A percentile compares a stretch with the other conserved stretches of the same genome.
Conservation (phyloP, 2,113 vertebrate genomes). For the Scomber scombrus region DNA sequence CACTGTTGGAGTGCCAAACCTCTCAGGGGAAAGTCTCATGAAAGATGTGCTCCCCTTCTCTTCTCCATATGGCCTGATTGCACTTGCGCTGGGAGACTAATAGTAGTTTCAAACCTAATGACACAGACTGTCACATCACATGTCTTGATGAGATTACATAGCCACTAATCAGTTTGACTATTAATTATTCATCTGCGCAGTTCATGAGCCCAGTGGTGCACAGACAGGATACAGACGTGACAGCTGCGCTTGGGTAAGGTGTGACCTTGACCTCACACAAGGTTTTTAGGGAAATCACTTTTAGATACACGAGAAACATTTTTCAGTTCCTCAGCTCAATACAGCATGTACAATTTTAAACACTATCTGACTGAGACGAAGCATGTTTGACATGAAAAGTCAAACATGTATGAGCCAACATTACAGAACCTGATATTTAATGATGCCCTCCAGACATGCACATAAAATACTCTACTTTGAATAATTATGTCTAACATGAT, state of each 20-base stretch:
- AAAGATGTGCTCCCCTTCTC: background rate
- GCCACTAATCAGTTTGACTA: slow-evolving; percentile 30
- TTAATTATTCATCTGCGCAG: slow-evolving; percentile 38
- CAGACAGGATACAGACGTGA: background rate
- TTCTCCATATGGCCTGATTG: slow-evolving; percentile 17
- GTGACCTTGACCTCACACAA: background rate
- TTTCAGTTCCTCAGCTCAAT: background rate
- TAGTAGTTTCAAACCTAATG: slow-evolving; percentile 21
- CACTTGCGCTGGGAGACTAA: slow-evolving; percentile 18
- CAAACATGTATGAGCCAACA: too few species aligned
- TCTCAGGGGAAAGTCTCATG: background rate
- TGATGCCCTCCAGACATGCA: too few species aligned
- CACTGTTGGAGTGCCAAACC: background rate
- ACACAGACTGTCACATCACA: slow-evolving; percentile 18
- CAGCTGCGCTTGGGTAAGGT: background rate
- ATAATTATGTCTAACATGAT: too few species aligned
- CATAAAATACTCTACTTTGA: too few species aligned
- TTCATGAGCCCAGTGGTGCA: slow-evolving; percentile 8
- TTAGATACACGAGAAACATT: background rate
- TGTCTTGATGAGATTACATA: slow-evolving; percentile 31
- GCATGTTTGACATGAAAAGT: background rate
- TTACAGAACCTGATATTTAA: too few species aligned
- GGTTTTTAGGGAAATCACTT: background rate
- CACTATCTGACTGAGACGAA: background rate
- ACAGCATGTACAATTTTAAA: background rate